Evolutionary conservation across 2,888 invertebrate species (phyloP), one percentile per base, ranked within the genome.

Genomic region (Pherbina coryleti): DNA sequence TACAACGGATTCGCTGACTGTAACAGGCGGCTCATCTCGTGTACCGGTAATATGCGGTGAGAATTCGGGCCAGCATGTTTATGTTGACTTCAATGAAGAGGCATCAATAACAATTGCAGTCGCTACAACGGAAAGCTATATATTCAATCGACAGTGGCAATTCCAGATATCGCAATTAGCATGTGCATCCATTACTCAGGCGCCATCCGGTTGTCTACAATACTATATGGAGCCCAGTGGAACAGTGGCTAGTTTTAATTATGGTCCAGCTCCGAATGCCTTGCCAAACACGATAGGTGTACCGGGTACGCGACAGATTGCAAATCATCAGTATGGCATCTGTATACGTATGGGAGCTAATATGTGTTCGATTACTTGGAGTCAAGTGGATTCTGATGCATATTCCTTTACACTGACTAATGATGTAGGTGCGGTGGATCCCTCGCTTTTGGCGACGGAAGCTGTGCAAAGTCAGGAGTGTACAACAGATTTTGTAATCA

Each of bases 21-120:
- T 96, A 34, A 92, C 93, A 0, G 95, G 95, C 0, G 93, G 94
- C 0, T 93, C 93, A 76, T 93, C 94, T 0, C 88, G 91, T 7
- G 92, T 94, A 5, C 95, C 95, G 0, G 87, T 90, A 0, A 92
- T 97, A 78, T 97, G 96, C 86, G 96, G 96, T 0, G 94, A 95
- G 86, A 95, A 95, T 88, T 92, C 93, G 0, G 95, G 95, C 0
- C 94, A 96, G 87, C 94, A 95, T 83, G 91, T 95, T 34, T 95
- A 94, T 84, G 92, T 95, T 1, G 93, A 94, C 86, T 95, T 96
- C 84, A 93, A 93, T 83, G 93, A 92, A 0, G 92, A 92, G 28
- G 90, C 91, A 25, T 92, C 94, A 0, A 94, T 96, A 55, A 93
- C 92, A 4, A 92, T 96, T 66, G 91, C 93, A 0, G 90, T 96